A percentile compares a stretch with the other conserved stretches of the same genome.
Evolutionary conservation across 2,888 invertebrate species (phyloP).

Genomic region (Andrena fulva): DNA sequence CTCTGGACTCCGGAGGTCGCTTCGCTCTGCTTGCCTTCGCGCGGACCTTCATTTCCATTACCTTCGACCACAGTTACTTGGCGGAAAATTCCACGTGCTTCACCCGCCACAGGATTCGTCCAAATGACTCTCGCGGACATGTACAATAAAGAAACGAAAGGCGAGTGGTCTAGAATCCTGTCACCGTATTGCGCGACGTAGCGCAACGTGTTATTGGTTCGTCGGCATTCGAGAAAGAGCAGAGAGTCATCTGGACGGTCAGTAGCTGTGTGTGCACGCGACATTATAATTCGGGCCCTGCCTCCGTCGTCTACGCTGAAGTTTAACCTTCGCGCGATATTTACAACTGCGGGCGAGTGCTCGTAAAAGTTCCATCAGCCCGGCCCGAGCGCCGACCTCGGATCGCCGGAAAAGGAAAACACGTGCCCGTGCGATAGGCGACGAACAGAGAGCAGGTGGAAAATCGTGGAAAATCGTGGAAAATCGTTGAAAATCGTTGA

Average conservation of each 20-base stretch:
- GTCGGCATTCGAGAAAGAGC: neutral
- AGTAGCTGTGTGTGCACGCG: neutral
- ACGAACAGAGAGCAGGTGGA: neutral
- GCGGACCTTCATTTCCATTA: no score
- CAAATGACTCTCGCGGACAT: no score
- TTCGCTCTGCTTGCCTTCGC: neutral
- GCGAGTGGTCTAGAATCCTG: neutral
- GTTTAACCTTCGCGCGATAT: conserved; percentile 8
- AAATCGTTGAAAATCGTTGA: conserved; percentile 12
- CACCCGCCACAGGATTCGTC: no score
- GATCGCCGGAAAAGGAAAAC: conserved; percentile 6
- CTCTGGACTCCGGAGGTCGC: neutral
- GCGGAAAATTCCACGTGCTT: neutral
- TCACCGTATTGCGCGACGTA: neutral
- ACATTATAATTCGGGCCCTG: neutral
- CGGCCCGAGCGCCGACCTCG: conserved; percentile 26
- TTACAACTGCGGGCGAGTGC: neutral
- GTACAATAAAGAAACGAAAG: neutral
- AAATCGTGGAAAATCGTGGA: conserved; percentile 46
- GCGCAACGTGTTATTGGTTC: neutral
- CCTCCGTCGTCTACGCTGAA: neutral
- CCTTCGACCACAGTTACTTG: no score
- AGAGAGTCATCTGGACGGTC: neutral
- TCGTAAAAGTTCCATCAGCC: conserved; percentile 25
- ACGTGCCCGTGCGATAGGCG: neutral